Evolutionary conservation across 2,797 vertebrate genomes (phyloP).

Genomic region (Cetoscarus ocellatus): DNA sequence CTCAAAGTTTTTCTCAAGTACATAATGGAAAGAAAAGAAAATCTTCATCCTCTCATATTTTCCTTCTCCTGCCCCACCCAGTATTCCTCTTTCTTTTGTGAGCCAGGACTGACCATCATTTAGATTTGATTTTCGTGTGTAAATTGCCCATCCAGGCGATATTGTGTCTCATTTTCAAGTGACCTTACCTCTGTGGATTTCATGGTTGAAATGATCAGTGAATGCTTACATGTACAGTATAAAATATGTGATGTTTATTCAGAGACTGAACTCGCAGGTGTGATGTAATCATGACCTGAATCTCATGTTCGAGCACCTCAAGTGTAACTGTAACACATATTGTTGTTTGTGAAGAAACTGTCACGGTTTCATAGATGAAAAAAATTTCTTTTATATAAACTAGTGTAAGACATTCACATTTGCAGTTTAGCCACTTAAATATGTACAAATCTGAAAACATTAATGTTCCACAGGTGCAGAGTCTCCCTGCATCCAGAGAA

Average conservation of each 20-base stretch:
- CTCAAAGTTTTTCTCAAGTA: too few relatives aligned
- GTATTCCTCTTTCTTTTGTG: neutral
- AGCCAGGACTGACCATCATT: too few relatives aligned
- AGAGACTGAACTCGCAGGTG: constrained; percentile 60
- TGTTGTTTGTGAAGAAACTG: constrained; percentile 54
- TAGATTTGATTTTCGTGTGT: constrained; percentile 27
- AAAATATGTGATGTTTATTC: constrained; percentile 57
- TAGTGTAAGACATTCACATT: constrained; percentile 67
- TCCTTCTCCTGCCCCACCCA: too few relatives aligned
- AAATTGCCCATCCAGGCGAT: constrained; percentile 47
- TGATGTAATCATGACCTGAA: constrained; percentile 73
- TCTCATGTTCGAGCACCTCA: constrained; percentile 68
- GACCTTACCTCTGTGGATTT: constrained; percentile 77
- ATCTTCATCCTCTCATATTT: too few relatives aligned
- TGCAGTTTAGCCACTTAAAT: constrained; percentile 72
- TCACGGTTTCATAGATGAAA: constrained; percentile 12
- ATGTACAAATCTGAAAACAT: constrained; percentile 31
- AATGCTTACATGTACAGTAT: constrained; percentile 68
- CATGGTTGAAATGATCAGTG: constrained; percentile 62
- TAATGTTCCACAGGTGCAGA: too few relatives aligned
- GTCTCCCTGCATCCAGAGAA: constrained; percentile 41
- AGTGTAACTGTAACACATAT: constrained; percentile 57
- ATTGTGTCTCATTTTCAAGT: constrained; percentile 78
- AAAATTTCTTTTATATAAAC: constrained; percentile 53
- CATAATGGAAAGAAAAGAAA: too few relatives aligned